phyloP scores from a whole-genome alignment of 2,113 vertebrate genomes.

The Melanocharis versteri region DNA sequence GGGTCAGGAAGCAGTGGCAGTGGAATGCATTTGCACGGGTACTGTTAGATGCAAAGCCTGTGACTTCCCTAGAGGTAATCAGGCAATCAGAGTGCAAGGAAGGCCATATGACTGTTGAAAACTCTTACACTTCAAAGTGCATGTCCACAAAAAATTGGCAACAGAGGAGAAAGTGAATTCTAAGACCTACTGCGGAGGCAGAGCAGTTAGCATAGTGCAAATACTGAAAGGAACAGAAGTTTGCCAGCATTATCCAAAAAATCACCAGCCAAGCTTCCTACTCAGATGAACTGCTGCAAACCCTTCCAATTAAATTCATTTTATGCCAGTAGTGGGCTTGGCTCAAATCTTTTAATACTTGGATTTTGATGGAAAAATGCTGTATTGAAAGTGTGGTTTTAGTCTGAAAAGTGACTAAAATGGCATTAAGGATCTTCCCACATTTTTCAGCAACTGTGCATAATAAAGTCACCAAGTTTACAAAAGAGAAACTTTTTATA shows the following conservation, averaged over 20 bases:
- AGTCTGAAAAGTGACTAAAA: constrained; percentile 8
- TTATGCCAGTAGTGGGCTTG: neutral
- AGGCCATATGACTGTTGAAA: constrained; percentile 15
- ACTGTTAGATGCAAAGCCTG: neutral
- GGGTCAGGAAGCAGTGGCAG: constrained; percentile 14
- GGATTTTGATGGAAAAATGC: neutral
- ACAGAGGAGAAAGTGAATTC: constrained; percentile 44
- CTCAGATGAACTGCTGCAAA: neutral
- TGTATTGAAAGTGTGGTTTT: constrained; percentile 13
- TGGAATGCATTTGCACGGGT: constrained; percentile 43
- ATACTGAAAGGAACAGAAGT: constrained; percentile 33
- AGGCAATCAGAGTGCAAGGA: constrained; percentile 60
- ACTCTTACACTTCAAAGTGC: constrained; percentile 42
- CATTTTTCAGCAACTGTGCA: neutral
- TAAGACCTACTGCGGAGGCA: constrained; percentile 47
- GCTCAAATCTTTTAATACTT: constrained; percentile 33
- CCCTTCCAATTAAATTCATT: neutral
- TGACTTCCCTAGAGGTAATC: neutral
- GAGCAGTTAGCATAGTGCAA: constrained; percentile 49
- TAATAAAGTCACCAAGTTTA: neutral
- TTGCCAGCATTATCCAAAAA: neutral
- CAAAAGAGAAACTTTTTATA: neutral
- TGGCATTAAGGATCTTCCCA: neutral
- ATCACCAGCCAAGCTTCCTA: neutral
- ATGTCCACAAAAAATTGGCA: constrained; percentile 38